Percentiles rank a stretch among this genome's conserved stretches.
Evolutionary conservation across 2,797 vertebrate genomes (phyloP).

Genomic region (Coreius guichenoti): DNA sequence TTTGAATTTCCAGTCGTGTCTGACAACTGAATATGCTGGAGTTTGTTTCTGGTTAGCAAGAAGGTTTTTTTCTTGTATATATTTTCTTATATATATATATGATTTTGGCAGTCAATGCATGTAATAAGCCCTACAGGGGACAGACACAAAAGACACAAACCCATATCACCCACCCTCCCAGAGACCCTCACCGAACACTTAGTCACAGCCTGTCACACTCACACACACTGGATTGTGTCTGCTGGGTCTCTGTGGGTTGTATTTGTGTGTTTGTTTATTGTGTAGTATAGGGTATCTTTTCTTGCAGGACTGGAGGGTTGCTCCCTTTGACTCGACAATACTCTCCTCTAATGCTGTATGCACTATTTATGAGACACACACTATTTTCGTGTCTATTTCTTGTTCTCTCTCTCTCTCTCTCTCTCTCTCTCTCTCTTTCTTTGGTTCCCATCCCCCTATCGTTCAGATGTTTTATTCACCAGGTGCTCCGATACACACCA

Average conservation of each 20-base stretch:
- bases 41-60: too few species aligned
- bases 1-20: too few species aligned
- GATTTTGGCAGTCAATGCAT: background rate
- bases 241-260: slow-evolving; percentile 18
- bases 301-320: slow-evolving; percentile 48
- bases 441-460: slow-evolving; percentile 15
- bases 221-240: slow-evolving; percentile 39
- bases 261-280: slow-evolving; percentile 29
- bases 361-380: slow-evolving; percentile 51
- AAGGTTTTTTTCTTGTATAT: too few species aligned
- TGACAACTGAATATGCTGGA: too few species aligned
- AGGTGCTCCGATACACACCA: slow-evolving; percentile 49
- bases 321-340: slow-evolving; percentile 51
- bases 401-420: background rate
- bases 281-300: slow-evolving; percentile 39
- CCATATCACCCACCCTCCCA: background rate
- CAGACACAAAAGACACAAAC: slow-evolving; percentile 9
- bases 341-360: slow-evolving; percentile 26
- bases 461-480: slow-evolving; percentile 64
- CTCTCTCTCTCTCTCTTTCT: background rate
- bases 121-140: background rate
- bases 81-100: too few species aligned
- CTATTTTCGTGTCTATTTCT: slow-evolving; percentile 21
- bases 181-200: slow-evolving; percentile 41
- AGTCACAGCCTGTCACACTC: slow-evolving; percentile 39